Base-by-base conservation (phyloP, 2,888 invertebrate genomes). In the Diploptera punctata region DNA sequence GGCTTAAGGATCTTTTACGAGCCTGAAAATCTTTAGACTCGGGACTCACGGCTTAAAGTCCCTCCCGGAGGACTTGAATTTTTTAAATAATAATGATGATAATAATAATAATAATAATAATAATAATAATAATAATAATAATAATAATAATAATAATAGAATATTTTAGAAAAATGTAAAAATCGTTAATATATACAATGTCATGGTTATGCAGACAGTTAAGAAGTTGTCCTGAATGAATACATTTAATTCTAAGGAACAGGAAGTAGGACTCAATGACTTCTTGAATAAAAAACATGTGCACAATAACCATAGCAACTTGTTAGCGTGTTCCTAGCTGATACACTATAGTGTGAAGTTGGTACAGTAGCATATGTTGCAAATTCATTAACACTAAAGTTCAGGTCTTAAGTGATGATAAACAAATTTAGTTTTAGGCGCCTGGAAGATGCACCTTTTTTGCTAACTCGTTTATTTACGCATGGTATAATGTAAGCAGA, bases 381-480 rank as follows among this genome's bases (percentile, higher is more conserved):
- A n/a, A 29, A 57, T 57, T 57, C 57, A n/a, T 29, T 19, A 1
- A 52, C 24, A 52, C 13, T 7, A 52, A 49, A 29, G 2, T 13
- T 26, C 57, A 47, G 47, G 47, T 47, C 47, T 57, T 29, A 57
- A 57, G 24, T 26, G 10, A 54, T n/a, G 57, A 29, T 57, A 57
- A 52, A n/a, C 31, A 3, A 24, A 3, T 21, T n/a, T n/a, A 57
- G 24, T 9, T 13, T 16, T 10, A 5, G 2, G 57, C 16, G 29
- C 57, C 57, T 57, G n/a, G 5, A 52, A 10, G 16, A 16, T 13
- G n/a, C n/a, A 29, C 3, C 5, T 29, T 57, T 29, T 29, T 57
- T 29, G 1, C 57, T 29, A 57, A 57, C n/a, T 57, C 13, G 29
- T n/a, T 57, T 29, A 29, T 57, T 31, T n/a, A 31, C n/a, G 57